Percentiles rank a stretch among this genome's conserved stretches.
These are phyloP conservation scores for Drosophila ezoana DNA, from an alignment of 2,888 invertebrate genomes.

Conservation along the genomic window DNA sequence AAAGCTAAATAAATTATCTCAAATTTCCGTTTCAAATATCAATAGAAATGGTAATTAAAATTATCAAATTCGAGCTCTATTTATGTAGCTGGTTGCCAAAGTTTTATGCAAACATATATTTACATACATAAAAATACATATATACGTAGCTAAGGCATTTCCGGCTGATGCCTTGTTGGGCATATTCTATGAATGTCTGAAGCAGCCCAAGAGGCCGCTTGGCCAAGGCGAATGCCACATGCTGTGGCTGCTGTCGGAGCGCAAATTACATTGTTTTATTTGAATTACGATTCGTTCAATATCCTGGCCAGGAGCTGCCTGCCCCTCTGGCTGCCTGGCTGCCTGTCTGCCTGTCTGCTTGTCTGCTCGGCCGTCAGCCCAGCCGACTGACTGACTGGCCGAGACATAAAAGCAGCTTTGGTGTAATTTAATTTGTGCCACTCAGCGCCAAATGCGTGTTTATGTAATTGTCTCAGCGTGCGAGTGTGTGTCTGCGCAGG, in stretches of 20 bases:
- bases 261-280: conserved; percentile 77
- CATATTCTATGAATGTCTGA: conserved; percentile 17
- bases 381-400: conserved; percentile 28
- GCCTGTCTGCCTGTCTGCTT: not conserved
- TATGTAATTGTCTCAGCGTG: conserved; percentile 65
- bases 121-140: not conserved
- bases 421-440: conserved; percentile 74
- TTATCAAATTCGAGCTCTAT: conserved; percentile 9
- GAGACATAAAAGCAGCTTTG: conserved; percentile 74
- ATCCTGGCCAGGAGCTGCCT: conserved; percentile 28
- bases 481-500: conserved; percentile 1
- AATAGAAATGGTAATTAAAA: conserved; percentile 27
- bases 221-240: conserved; percentile 15
- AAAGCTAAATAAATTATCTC: no score
- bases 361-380: conserved; percentile 1
- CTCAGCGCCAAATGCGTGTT: conserved; percentile 71
- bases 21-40: conserved; percentile 16
- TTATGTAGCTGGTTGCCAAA: conserved; percentile 2
- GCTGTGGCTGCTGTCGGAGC: conserved; percentile 21
- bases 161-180: conserved; percentile 15
- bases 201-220: conserved; percentile 7
- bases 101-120: not conserved
- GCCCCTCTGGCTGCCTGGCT: not conserved
- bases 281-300: conserved; percentile 75
- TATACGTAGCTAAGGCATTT: conserved; percentile 8